Evolutionary conservation across 2,113 vertebrate species (phyloP).

Genomic region (Andinoacara biseriatus): DNA sequence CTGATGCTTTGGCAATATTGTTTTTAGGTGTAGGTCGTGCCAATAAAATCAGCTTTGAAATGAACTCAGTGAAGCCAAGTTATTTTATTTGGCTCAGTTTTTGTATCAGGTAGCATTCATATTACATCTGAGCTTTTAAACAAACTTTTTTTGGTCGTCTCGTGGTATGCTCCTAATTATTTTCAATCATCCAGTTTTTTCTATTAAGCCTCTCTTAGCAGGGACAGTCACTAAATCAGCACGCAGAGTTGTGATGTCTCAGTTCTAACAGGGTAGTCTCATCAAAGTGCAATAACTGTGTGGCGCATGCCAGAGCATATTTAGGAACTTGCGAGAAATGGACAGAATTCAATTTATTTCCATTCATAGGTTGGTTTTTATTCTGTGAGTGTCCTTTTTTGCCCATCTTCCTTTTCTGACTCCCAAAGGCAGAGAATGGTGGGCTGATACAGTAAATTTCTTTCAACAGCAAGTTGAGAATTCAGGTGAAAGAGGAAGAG

Average conservation of each 20-base stretch:
- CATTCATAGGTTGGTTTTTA: constrained; percentile 29
- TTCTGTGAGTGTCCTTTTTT: constrained; percentile 21
- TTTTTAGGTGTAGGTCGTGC: neutral
- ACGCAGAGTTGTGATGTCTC: neutral
- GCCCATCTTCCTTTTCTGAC: constrained; percentile 22
- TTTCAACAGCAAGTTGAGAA: constrained; percentile 27
- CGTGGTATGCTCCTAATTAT: neutral
- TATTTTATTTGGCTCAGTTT: neutral
- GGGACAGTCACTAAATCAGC: neutral
- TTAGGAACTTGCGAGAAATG: neutral
- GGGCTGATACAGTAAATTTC: neutral
- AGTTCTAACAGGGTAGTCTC: neutral
- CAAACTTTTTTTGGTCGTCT: neutral
- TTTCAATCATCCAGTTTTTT: neutral
- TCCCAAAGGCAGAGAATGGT: constrained; percentile 40
- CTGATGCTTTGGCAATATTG: neutral
- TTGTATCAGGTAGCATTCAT: neutral
- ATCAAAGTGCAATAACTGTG: constrained; percentile 8
- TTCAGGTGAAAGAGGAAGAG: constrained; percentile 6
- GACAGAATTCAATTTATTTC: constrained; percentile 39
- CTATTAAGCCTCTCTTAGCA: neutral
- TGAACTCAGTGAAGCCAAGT: neutral
- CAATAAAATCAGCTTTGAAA: neutral
- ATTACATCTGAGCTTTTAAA: constrained; percentile 10
- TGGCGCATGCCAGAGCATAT: neutral